Base-by-base conservation (phyloP, 1,140 invertebrate genomes). In the Bactericera cockerelli region DNA sequence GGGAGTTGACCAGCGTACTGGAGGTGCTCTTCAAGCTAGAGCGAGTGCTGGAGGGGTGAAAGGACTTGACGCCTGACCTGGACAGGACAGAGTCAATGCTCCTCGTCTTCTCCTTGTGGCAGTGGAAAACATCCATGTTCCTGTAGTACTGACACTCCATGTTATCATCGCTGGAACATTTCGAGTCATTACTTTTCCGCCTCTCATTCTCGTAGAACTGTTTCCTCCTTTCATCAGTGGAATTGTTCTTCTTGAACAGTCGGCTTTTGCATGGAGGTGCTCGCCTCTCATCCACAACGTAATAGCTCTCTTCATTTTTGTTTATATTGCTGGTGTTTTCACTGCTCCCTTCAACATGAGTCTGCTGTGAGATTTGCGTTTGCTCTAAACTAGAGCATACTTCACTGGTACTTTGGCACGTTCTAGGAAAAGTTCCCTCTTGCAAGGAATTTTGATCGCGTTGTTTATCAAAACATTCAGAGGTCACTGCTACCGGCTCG, bases 1-100 rank as follows among this genome's bases (percentile, higher is more conserved):
- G 72, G 4, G 79, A 82, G 56, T 79, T 83, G 63, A 87, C 68
- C 42, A 71, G 72, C 2, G 72, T 70, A 26, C 72, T 71, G 0
- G 74, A 73, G 0, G 71, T 63, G 56, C 63, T 66, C n/a, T 65
- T 59, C 6, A 67, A 61, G 1, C 65, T 53, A 2, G 57, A 59
- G 26, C 57, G 60, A 2, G 64, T 62, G 8, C 62, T 62, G 13
- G 61, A 62, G 24, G 57, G 62, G n/a, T 60, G 55, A 22, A 42
- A 36, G 24, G 59, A 59, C 22, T 16, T 16, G 22, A 49, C 22
- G 13, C 22, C 22, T 6, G 42, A 49, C 22, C 22, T 4, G 19
- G n/a, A 19, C 22, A 49, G 4, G 19, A 49, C 22, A 19, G 22
- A 49, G 22, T 49, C 42, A 6, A 49, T 49, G 19, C 22, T 49